Conservation (phyloP, 2,888 invertebrate species). For the Stenodema calcarata region DNA sequence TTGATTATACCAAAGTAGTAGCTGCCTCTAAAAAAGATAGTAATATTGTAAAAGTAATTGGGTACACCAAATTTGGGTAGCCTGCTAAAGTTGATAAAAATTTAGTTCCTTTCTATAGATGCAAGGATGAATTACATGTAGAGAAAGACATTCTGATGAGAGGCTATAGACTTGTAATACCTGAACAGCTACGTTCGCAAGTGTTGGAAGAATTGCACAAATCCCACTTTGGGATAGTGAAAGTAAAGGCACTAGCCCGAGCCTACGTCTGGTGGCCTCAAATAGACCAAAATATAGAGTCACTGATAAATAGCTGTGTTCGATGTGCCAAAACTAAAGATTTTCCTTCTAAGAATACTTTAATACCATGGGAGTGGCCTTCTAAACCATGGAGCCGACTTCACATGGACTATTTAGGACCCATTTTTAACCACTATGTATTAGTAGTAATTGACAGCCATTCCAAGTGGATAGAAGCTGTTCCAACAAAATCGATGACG, state of each 20-base stretch:
- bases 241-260: no score
- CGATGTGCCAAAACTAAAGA: conserved; percentile 52
- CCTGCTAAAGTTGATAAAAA: not conserved
- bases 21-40: not conserved
- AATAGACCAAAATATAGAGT: no score
- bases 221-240: conserved; percentile 57
- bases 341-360: conserved; percentile 50
- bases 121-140: not conserved
- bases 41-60: not conserved
- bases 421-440: conserved; percentile 20
- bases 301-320: no score
- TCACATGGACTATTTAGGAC: conserved; percentile 56
- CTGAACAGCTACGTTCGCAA: no score
- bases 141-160: no score
- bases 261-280: no score
- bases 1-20: not conserved
- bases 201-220: no score
- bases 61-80: not conserved
- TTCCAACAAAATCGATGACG: not conserved
- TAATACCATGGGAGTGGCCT: conserved; percentile 54
- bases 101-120: not conserved
- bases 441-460: conserved; percentile 55
- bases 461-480: not conserved
- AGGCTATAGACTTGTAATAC: no score
- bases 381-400: conserved; percentile 53